These are phyloP conservation scores for Maconellicoccus hirsutus DNA, from an alignment of 1,140 invertebrate genomes.

Conservation along the genomic window DNA sequence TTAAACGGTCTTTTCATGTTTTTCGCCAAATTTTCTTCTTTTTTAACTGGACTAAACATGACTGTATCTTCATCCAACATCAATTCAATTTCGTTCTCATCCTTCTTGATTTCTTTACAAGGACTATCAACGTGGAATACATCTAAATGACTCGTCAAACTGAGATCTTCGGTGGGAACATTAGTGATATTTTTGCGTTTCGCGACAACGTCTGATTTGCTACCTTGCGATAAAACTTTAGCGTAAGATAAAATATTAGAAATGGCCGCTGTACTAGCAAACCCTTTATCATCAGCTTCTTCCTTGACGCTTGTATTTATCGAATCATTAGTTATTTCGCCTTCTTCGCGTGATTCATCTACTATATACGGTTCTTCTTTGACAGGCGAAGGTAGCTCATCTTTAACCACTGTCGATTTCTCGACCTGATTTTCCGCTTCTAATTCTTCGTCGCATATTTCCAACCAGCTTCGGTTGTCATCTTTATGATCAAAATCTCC, in stretches of 20 bases:
- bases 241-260: constrained; percentile 1
- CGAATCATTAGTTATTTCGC: not conserved
- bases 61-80: not conserved
- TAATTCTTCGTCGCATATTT: constrained; percentile 13
- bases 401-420: too few relatives aligned
- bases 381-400: too few relatives aligned
- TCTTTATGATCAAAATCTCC: not conserved
- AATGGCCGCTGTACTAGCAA: not conserved
- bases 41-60: constrained; percentile 11
- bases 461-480: not conserved
- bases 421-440: not conserved
- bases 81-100: not conserved
- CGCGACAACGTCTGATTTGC: not conserved
- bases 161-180: not conserved
- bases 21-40: not conserved
- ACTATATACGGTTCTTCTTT: too few relatives aligned
- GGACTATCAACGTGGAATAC: constrained; percentile 12
- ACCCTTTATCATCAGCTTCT: not conserved
- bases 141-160: constrained; percentile 13
- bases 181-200: not conserved
- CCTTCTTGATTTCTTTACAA: not conserved
- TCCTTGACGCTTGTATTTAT: not conserved
- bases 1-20: not conserved
- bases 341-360: not conserved
- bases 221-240: not conserved